phyloP scores from a whole-genome alignment of 2,888 invertebrate genomes.

The Portevinia maculata region DNA sequence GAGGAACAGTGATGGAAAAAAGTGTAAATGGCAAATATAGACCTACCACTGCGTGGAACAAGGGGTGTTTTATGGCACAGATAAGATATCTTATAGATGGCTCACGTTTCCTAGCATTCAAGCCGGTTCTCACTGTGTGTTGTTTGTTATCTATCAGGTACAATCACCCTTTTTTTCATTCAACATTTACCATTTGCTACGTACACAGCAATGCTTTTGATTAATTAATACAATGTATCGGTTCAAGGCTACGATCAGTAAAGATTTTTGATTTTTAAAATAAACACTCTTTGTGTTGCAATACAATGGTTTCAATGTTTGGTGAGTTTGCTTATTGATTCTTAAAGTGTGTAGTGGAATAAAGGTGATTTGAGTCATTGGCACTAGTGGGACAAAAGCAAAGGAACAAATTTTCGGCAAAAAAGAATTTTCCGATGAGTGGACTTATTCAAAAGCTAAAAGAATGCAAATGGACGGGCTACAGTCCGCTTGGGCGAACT shows the following conservation, averaged over 20 bases:
- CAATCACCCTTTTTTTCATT: constrained; percentile 50
- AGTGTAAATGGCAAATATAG: constrained; percentile 33
- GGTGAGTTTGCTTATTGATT: neutral
- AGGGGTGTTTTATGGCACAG: constrained; percentile 66
- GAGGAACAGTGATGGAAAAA: constrained; percentile 8
- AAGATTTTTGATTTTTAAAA: constrained; percentile 7
- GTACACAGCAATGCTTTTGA: constrained; percentile 65
- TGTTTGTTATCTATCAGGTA: constrained; percentile 65
- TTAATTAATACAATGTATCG: constrained; percentile 52
- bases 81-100: constrained; percentile 65
- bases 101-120: constrained; percentile 66
- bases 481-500: too few species aligned
- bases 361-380: neutral
- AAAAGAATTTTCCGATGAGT: too few species aligned
- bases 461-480: too few species aligned
- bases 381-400: too few species aligned
- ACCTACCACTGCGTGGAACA: constrained; percentile 28
- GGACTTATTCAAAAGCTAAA: too few species aligned
- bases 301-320: constrained; percentile 19
- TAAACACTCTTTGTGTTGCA: constrained; percentile 18
- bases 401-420: too few species aligned
- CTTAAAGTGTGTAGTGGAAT: neutral
- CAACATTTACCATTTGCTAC: constrained; percentile 13
- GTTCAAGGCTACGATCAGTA: constrained; percentile 46
- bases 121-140: constrained; percentile 39